A percentile compares a stretch with the other conserved stretches of the same genome.
These are phyloP conservation scores for Branchinecta lynchi DNA, from an alignment of 1,140 invertebrate species.

Conservation along the genomic window DNA sequence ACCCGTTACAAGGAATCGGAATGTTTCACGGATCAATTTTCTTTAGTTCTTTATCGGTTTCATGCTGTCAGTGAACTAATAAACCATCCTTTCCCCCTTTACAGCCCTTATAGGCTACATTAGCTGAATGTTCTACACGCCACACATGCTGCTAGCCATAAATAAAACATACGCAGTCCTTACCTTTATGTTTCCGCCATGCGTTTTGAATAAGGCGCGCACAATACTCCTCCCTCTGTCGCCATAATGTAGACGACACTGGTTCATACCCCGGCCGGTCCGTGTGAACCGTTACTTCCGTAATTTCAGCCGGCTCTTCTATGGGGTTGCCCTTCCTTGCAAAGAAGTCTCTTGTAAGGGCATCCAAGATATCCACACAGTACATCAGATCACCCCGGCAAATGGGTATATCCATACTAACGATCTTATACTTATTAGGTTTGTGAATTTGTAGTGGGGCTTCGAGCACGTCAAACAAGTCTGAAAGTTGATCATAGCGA, in stretches of 20 bases:
- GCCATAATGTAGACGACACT: constrained; percentile 79
- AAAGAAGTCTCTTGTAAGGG: constrained; percentile 89
- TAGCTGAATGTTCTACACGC: too few species aligned
- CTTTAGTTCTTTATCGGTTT: too few species aligned
- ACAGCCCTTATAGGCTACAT: too few species aligned
- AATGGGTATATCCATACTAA: constrained; percentile 95
- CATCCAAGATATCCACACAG: constrained; percentile 94
- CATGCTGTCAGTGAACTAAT: too few species aligned
- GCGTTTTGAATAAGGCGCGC: constrained; percentile 85
- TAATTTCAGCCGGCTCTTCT: constrained; percentile 76
- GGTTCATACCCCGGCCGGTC: constrained; percentile 52
- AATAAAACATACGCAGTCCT: constrained; percentile 30
- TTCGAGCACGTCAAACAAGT: constrained; percentile 86
- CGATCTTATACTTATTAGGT: constrained; percentile 96
- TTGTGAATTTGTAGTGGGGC: constrained; percentile 89
- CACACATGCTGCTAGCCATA: too few species aligned
- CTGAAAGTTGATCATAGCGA: constrained; percentile 74
- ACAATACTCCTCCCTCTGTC: constrained; percentile 89
- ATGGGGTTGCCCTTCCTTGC: constrained; percentile 58
- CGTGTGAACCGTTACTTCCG: constrained; percentile 37
- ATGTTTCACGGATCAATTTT: too few species aligned
- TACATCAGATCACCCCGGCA: constrained; percentile 78
- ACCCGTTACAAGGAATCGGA: too few species aligned
- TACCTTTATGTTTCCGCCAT: constrained; percentile 60
- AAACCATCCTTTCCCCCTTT: too few species aligned